phyloP scores from a whole-genome alignment of 2,113 vertebrate species.

The Macquaria ambigua region DNA sequence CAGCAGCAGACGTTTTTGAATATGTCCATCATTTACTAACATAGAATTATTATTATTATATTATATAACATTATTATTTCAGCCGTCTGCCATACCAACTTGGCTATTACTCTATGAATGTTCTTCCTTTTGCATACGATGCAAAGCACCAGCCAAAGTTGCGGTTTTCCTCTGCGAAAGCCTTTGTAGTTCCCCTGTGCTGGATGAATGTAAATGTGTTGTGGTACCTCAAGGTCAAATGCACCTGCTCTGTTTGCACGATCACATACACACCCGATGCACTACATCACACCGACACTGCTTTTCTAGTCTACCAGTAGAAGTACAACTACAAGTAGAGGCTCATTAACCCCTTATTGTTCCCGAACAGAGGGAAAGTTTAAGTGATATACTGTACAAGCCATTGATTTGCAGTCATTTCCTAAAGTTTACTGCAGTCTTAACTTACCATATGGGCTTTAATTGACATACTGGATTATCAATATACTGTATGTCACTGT shows the following conservation, averaged over 20 bases:
- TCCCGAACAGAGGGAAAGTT: no score
- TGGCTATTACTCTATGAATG: neutral
- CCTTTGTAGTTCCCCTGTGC: slow-evolving; percentile 1
- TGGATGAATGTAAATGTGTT: slow-evolving; percentile 60
- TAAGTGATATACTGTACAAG: no score
- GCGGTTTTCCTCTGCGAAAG: slow-evolving; percentile 32
- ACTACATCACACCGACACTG: neutral
- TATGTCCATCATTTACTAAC: neutral
- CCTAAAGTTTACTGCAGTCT: neutral
- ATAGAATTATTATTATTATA: neutral
- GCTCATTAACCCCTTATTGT: neutral
- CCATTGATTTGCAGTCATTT: neutral
- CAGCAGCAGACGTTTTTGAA: neutral
- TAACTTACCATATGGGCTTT: neutral
- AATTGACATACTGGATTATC: neutral
- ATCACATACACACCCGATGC: neutral
- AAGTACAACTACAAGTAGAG: neutral
- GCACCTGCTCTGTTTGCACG: neutral
- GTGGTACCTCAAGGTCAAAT: slow-evolving; percentile 2
- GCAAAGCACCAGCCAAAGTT: slow-evolving; percentile 65
- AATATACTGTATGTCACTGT: neutral
- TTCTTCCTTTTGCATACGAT: slow-evolving; percentile 60
- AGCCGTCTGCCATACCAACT: neutral
- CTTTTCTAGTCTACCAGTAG: neutral
- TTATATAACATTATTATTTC: neutral